Base-by-base conservation (phyloP, 2,113 vertebrate genomes). In the Prunella himalayana region DNA sequence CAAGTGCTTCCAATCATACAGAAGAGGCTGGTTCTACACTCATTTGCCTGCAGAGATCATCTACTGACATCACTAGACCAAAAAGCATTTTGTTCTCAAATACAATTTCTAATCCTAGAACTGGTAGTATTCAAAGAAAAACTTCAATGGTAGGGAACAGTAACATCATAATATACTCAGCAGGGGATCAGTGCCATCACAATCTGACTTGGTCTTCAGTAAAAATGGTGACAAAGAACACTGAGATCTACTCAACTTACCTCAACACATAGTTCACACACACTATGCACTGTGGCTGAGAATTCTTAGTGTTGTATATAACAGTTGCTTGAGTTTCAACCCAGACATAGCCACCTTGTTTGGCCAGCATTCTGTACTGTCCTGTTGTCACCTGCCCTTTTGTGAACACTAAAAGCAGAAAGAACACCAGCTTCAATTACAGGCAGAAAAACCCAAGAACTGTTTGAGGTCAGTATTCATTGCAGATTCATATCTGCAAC, bases 241-340 rank as follows among this genome's bases (percentile, higher is more conserved):
- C 35, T 3, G 2, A 84, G 35, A n/a, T 56, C 68, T 68, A 28
- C 42, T 78, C 89, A 83, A 30, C 95, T 97, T 98, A 99, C 99
- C 99, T 99, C 95, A 99, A 98, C 87, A 99, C 99, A 31, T 99
- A 99, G 98, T 99, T 99, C 84, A 99, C 98, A 60, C 99, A 99
- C 66, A 99, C 99, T 61, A 99, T 99, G 97, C 99, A 99, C 91
- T 99, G 99, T 37, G 99, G 99, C 92, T 99, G 99, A 41, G 99
- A 99, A 93, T 99, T 99, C 98, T 99, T 99, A 96, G 97, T 99
- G 98, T 99, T 99, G 97, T 99, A 99, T 96, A 99, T 99, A 88
- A 99, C 99, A 19, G 99, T 99, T 90, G 99, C 99, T 98, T 99
- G 99, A 71, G 99, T 99, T 98, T 99, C 99, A 86, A 99, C 98